Evolutionary conservation across 2,888 invertebrate species (phyloP).

Genomic region (Trypoxylon attenuatum): DNA sequence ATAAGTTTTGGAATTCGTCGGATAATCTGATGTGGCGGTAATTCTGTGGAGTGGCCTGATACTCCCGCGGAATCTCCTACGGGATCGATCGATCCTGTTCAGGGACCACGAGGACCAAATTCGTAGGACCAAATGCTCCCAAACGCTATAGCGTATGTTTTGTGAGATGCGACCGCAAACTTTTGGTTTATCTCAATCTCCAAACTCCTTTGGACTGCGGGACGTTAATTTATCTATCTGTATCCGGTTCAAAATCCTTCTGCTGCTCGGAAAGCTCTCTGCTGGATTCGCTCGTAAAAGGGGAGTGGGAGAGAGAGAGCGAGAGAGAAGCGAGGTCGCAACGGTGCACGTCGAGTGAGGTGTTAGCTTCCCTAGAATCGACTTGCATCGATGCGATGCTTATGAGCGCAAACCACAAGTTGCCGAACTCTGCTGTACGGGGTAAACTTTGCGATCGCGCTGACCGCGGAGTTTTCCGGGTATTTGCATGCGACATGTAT

Average conservation of each 20-base stretch:
- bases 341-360: neutral
- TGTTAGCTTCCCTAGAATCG: neutral
- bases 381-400: neutral
- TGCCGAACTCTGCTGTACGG: too few relatives aligned
- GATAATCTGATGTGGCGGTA: constrained; percentile 42
- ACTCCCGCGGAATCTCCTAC: constrained; percentile 4
- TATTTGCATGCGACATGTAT: constrained; percentile 61
- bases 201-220: constrained; percentile 16
- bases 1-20: constrained; percentile 42
- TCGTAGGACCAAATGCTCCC: constrained; percentile 3
- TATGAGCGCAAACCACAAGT: neutral
- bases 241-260: neutral
- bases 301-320: too few relatives aligned
- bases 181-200: constrained; percentile 13
- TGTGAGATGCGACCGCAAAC: constrained; percentile 19
- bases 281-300: neutral
- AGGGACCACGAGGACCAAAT: constrained; percentile 19
- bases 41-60: constrained; percentile 32
- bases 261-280: neutral
- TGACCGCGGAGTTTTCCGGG: constrained; percentile 49
- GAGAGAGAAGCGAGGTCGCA: too few relatives aligned
- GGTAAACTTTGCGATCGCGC: constrained; percentile 46
- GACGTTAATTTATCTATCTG: constrained; percentile 27
- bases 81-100: constrained; percentile 27
- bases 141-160: neutral